A percentile compares a stretch with the other conserved stretches of the same genome.
Conservation (phyloP, 2,113 vertebrate species). For the Agelaius phoeniceus region DNA sequence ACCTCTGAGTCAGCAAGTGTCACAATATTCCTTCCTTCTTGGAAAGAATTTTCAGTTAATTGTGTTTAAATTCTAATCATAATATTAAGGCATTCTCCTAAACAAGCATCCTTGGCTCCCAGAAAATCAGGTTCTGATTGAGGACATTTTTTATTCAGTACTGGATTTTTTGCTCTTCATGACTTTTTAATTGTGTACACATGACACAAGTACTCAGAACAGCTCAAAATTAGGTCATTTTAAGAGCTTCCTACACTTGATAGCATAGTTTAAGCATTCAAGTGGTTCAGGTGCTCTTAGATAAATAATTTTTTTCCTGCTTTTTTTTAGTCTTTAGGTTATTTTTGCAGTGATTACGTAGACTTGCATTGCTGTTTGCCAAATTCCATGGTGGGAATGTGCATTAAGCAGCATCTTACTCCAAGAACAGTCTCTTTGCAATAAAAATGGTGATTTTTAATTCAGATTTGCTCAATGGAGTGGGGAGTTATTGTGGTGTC, state of each 20-base stretch:
- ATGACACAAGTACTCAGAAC: background rate
- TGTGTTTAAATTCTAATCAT: background rate
- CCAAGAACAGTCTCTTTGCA: background rate
- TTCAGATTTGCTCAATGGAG: background rate
- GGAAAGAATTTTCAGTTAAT: background rate
- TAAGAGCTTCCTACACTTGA: background rate
- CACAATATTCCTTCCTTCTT: background rate
- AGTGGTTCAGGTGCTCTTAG: background rate
- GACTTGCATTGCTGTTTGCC: background rate
- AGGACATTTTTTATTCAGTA: background rate
- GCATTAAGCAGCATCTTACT: background rate
- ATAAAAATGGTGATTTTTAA: background rate
- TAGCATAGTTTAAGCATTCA: rapidly evolving
- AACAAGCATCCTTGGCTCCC: background rate
- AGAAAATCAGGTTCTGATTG: background rate
- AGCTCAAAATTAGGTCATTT: background rate
- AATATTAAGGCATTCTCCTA: background rate
- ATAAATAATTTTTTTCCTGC: background rate
- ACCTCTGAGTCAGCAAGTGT: background rate
- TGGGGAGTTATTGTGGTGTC: background rate
- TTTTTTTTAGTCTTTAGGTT: background rate
- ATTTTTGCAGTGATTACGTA: background rate
- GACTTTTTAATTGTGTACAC: background rate
- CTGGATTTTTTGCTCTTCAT: background rate
- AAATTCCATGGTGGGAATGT: background rate